Evolutionary conservation across 1,140 invertebrate genomes (phyloP), one percentile per base, ranked within the genome.

Genomic region (Ceratina japonica): DNA sequence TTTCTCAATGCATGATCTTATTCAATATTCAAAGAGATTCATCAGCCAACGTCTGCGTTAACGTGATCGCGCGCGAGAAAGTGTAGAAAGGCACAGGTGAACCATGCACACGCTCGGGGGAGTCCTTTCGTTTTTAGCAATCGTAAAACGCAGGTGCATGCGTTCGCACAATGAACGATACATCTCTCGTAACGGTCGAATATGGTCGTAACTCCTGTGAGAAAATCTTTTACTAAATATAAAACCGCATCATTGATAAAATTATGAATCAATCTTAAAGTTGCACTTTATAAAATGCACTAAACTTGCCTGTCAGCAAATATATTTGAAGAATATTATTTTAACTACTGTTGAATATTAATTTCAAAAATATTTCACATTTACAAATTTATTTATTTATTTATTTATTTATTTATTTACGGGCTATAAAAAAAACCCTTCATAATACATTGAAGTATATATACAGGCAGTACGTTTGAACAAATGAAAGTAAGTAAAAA

Each of bases 141-240:
- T 86, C 82, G 80, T 83, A 88, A 87, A 87, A 62, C 71, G 87
- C 88, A 89, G 88, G 88, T 89, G 88, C 81, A 82, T 31, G 61
- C 80, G 31, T 66, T 80, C 74, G 65, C 66, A 88, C 87, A 88
- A 88, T 88, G 87, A 79, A 88, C 87, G 86, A 87, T 87, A 74
- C 83, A 31, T 56, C 66, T 51, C 71, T 18, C 51, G 58, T 72
- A 81, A 84, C 62, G 68, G 79, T 69, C 62, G 44, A 58, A 68
- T 31, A 31, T n/a, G 10, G 20, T 8, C 16, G 52, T 65, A 51
- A 65, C 49, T 31, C 27, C 2, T 4, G 24, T 22, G 31, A n/a
- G 0, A 24, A 54, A 20, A 52, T 49, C 18, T n/a, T 52, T 13
- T 18, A 51, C 22, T 10, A 31, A 18, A 54, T 13, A 3, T 15